These are phyloP conservation scores for Lutraria lutraria DNA, from an alignment of 2,888 invertebrate genomes.

Conservation along the genomic window DNA sequence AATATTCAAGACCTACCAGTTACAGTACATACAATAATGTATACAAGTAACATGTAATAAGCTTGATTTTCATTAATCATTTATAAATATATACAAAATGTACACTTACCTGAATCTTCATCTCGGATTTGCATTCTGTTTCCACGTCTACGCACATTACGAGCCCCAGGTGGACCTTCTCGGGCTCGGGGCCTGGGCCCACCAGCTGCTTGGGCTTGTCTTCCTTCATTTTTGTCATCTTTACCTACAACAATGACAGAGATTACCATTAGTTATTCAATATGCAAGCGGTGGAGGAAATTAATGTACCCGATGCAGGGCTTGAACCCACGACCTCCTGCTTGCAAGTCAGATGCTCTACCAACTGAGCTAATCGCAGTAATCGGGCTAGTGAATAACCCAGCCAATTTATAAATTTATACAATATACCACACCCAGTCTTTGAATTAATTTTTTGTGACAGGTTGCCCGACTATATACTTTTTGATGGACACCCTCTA, in stretches of 20 bases:
- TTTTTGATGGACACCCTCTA: no score
- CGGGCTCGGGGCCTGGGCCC: constrained; percentile 61
- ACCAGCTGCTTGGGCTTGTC: constrained; percentile 46
- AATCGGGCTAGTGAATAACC: neutral
- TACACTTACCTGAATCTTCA: constrained; percentile 74
- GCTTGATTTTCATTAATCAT: no score
- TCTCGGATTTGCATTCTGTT: constrained; percentile 72
- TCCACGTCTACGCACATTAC: constrained; percentile 41
- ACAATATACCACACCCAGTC: neutral
- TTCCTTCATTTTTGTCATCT: neutral
- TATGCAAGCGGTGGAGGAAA: neutral
- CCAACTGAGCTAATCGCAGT: neutral
- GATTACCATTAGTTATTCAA: neutral
- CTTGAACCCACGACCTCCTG: no score
- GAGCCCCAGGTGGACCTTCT: constrained; percentile 67
- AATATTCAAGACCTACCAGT: no score
- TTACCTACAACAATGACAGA: neutral
- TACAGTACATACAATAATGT: no score
- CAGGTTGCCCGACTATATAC: neutral
- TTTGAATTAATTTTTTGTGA: neutral
- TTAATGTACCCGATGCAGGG: no score
- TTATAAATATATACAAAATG: no score
- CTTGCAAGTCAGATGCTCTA: neutral
- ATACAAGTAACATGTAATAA: no score
- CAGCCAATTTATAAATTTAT: neutral